Evolutionary conservation across 2,113 vertebrate species (phyloP).

Genomic region (Chaetura pelagica): DNA sequence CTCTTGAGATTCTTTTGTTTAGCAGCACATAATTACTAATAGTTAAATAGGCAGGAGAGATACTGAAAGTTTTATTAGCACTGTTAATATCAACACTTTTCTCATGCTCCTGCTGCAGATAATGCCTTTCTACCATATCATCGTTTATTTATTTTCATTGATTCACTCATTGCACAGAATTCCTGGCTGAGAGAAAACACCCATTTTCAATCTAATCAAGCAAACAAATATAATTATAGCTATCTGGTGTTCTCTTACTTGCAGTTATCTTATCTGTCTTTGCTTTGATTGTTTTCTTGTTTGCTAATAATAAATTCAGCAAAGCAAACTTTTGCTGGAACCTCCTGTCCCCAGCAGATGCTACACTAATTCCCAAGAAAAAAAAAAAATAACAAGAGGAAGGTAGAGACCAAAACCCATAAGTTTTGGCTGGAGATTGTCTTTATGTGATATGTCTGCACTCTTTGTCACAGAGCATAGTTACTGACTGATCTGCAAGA

Average conservation of each 20-base stretch:
- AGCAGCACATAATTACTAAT: not conserved
- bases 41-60: not conserved
- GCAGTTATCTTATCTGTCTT: constrained; percentile 24
- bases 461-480: not conserved
- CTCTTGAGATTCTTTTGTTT: not conserved
- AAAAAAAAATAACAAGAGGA: not conserved
- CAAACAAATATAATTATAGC: constrained; percentile 47
- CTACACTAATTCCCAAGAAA: not conserved
- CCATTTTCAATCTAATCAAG: constrained; percentile 45
- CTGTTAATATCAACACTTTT: not conserved
- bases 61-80: not conserved
- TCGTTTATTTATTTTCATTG: constrained; percentile 29
- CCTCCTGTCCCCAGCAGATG: not conserved
- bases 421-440: not conserved
- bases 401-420: not conserved
- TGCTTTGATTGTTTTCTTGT: constrained; percentile 38
- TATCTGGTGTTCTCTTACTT: constrained; percentile 20
- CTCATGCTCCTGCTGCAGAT: not conserved
- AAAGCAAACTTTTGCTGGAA: constrained; percentile 2
- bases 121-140: not conserved
- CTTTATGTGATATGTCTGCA: not conserved
- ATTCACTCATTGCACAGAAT: not conserved
- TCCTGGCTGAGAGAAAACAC: not conserved
- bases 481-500: not conserved
- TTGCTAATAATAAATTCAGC: constrained; percentile 2